Evolutionary conservation across 2,888 invertebrate species (phyloP).

Genomic region (Eristalinus sepulchralis): DNA sequence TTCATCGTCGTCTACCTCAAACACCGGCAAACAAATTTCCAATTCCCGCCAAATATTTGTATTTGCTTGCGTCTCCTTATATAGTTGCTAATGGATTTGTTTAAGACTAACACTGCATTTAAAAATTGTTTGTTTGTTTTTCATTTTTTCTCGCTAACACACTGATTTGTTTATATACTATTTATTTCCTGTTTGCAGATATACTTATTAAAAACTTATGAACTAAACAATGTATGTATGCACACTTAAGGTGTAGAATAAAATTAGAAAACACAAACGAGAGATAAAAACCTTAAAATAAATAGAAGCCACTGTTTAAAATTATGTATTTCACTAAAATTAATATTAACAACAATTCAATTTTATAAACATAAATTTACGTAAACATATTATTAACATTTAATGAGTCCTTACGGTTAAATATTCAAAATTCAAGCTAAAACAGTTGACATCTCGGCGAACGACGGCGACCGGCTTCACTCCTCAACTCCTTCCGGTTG

Average conservation of each 20-base stretch:
- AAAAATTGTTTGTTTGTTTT: constrained; percentile 28
- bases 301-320: constrained; percentile 57
- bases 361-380: constrained; percentile 61
- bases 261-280: constrained; percentile 4
- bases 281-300: constrained; percentile 36
- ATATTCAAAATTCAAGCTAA: constrained; percentile 18
- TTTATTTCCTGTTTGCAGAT: constrained; percentile 14
- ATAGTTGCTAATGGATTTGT: constrained; percentile 39
- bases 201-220: background rate
- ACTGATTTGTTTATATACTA: constrained; percentile 17
- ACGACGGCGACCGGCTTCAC: background rate
- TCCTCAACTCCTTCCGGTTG: background rate
- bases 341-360: constrained; percentile 52
- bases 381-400: constrained; percentile 16
- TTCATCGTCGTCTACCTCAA: background rate
- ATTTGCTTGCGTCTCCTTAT: constrained; percentile 10
- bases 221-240: constrained; percentile 11
- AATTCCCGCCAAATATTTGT: background rate
- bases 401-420: constrained; percentile 51
- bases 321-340: constrained; percentile 20
- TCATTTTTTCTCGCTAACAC: constrained; percentile 28
- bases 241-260: constrained; percentile 4
- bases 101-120: constrained; percentile 50
- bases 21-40: background rate
- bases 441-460: constrained; percentile 1